Conservation (phyloP, 2,113 vertebrate genomes). For the Actenoides lindsayi region DNA sequence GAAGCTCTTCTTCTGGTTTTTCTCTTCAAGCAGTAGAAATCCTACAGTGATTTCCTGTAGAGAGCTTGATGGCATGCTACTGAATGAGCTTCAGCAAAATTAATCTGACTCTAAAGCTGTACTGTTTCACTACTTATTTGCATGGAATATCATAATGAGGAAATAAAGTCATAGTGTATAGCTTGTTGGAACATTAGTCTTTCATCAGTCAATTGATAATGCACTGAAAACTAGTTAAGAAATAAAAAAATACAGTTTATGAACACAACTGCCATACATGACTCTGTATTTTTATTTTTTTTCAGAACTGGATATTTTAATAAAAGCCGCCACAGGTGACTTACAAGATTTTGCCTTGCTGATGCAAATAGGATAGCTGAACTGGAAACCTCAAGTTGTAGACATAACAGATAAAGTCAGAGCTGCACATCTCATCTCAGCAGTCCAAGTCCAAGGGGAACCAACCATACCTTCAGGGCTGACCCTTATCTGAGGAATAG, state of each 20-base stretch:
- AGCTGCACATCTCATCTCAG: background rate
- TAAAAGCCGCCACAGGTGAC: background rate
- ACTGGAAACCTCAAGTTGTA: background rate
- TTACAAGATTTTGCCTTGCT: background rate
- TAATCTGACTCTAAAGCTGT: background rate
- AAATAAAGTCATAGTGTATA: background rate
- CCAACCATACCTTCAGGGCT: background rate
- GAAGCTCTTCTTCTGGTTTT: background rate
- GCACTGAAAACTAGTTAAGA: background rate
- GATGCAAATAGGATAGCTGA: background rate
- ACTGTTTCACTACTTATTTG: background rate
- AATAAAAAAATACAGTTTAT: background rate
- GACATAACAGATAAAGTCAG: background rate
- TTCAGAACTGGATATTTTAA: background rate
- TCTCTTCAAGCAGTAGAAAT: background rate
- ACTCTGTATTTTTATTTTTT: background rate
- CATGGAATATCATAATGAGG: background rate
- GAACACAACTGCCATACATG: background rate
- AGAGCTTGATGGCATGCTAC: background rate
- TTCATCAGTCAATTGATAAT: background rate
- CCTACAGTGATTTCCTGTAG: background rate
- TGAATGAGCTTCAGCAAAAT: background rate
- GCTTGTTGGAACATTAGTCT: background rate
- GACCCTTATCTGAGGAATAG: background rate
- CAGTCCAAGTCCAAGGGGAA: background rate